Percentiles rank a stretch among this genome's conserved stretches.
Evolutionary conservation across 2,113 vertebrate genomes (phyloP).

Genomic region (Nerophis ophidion): DNA sequence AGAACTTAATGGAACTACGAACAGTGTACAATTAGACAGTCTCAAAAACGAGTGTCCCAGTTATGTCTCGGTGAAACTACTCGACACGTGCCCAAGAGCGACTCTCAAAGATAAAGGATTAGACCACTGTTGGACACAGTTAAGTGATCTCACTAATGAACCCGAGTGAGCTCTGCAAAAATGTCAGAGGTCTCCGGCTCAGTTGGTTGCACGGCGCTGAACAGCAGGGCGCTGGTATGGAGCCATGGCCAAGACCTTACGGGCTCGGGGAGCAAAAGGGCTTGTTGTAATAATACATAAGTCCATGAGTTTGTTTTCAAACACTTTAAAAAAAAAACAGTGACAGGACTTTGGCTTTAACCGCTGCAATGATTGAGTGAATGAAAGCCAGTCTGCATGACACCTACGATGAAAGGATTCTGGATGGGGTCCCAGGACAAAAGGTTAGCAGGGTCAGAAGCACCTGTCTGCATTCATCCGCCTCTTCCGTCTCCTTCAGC

Average conservation of each 20-base stretch:
- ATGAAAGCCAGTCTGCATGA: slow-evolving; percentile 8
- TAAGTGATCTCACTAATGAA: slow-evolving; percentile 19
- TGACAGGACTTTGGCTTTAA: not conserved
- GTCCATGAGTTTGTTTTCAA: too few species aligned
- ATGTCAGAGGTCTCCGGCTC: slow-evolving; percentile 26
- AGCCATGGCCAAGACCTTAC: not conserved
- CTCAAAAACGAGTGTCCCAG: not conserved
- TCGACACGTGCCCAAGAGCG: not conserved
- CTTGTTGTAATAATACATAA: too few species aligned
- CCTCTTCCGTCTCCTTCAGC: slow-evolving; percentile 10
- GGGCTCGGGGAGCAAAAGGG: too few species aligned
- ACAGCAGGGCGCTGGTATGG: slow-evolving; percentile 5
- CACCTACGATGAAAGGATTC: slow-evolving; percentile 12
- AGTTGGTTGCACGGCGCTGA: slow-evolving; percentile 21
- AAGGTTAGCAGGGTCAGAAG: slow-evolving; percentile 46
- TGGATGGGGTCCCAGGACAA: slow-evolving; percentile 38
- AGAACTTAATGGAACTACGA: slow-evolving; percentile 15
- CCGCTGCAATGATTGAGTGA: not conserved
- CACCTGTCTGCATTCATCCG: slow-evolving; percentile 43
- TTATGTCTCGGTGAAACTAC: not conserved
- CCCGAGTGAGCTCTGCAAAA: slow-evolving; percentile 7
- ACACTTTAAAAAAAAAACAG: not conserved
- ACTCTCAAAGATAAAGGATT: slow-evolving; percentile 6
- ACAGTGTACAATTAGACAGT: slow-evolving; percentile 1
- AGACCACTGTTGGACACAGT: slow-evolving; percentile 11